phyloP scores from a whole-genome alignment of 1,140 invertebrate genomes.

The Anoplophora glabripennis region DNA sequence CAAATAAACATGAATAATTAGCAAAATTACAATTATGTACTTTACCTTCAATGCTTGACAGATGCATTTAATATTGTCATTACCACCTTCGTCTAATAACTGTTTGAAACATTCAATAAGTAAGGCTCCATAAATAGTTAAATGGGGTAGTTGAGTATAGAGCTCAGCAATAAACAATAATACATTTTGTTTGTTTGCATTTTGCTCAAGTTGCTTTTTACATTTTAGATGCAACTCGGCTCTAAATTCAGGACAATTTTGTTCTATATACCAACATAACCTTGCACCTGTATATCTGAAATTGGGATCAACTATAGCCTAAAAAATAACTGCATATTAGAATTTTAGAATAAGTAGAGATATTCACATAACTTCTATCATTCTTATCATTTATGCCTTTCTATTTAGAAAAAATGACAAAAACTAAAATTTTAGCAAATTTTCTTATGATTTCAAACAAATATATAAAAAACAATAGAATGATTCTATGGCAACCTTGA shows the following conservation, averaged over 20 bases:
- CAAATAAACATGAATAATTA: neutral
- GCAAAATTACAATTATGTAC: neutral
- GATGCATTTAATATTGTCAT: constrained; percentile 55
- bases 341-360: constrained; percentile 9
- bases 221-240: constrained; percentile 38
- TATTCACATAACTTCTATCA: neutral
- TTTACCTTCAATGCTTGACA: constrained; percentile 56
- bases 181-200: constrained; percentile 37
- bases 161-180: constrained; percentile 45
- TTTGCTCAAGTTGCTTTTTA: constrained; percentile 35
- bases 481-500: too few relatives aligned
- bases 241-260: constrained; percentile 38
- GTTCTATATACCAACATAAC: constrained; percentile 40
- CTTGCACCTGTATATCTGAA: constrained; percentile 45
- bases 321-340: constrained; percentile 18
- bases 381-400: too few relatives aligned
- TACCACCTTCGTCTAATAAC: constrained; percentile 30
- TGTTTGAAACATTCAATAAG: constrained; percentile 38
- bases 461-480: too few relatives aligned
- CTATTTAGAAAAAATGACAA: too few relatives aligned
- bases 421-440: too few relatives aligned
- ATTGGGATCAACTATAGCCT: constrained; percentile 39
- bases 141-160: constrained; percentile 38
- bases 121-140: constrained; percentile 38
- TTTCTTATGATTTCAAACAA: too few relatives aligned